Evolutionary conservation across 2,113 vertebrate genomes (phyloP), one percentile per base, ranked within the genome.

Genomic region (Butorides virescens): DNA sequence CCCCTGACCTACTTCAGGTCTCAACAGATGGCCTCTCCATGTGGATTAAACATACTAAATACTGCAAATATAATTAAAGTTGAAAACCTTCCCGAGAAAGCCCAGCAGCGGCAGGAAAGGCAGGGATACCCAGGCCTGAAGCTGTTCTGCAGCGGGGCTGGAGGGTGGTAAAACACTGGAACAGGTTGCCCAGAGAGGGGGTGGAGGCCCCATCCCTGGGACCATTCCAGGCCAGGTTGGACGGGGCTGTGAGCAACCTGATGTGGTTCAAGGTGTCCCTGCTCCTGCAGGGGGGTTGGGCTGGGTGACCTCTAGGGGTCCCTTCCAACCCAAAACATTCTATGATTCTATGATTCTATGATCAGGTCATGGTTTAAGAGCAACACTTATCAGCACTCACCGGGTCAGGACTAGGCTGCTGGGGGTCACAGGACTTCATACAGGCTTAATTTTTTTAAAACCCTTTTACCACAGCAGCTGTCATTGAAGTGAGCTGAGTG

Each of bases 1-100:
- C 87, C 81, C 88, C 75, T 96, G 96, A 96, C 97, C 96, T 94
- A 95, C 88, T 97, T 97, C 88, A 81, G 75, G 63, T 79, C 92
- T 85, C 84, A 91, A 63, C 96, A 97, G 96, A 96, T 96, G 96
- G 97, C 63, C 68, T 90, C 78, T 90, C 77, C 49, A 2, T 67
- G 68, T 81, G 87, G 95, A 96, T 97, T 96, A 97, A 97, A 88
- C 61, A 37, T 56, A 42, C 75, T 92, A 34, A 96, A 95, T 42
- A 30, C 84, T 88, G 73, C 84, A 76, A 65, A 93, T 93, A 88
- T 91, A 95, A 97, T 94, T 96, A 86, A 93, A 93, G 88, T 93
- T 94, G 87, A 87, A 94, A 94, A 55, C 68, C 88, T 92, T 73
- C 61, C 59, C 0, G 2, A 83, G 80, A 73, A 93, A 76, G 56